phyloP scores from a whole-genome alignment of 2,113 vertebrate genomes.

The Burhinus bistriatus region DNA sequence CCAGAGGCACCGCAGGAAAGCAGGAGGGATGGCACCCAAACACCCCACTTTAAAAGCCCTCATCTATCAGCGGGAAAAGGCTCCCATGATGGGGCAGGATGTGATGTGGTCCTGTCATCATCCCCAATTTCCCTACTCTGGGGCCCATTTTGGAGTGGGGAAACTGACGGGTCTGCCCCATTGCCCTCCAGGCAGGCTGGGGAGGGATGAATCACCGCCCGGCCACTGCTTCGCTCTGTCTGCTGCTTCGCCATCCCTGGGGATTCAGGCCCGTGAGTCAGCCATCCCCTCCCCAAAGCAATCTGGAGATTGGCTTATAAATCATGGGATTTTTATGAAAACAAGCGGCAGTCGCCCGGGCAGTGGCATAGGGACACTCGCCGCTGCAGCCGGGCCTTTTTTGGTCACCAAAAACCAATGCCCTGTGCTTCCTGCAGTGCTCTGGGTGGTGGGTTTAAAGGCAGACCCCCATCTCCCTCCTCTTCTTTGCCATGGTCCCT shows the following conservation, averaged over 20 bases:
- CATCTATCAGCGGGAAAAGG: not conserved
- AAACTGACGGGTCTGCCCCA: not conserved
- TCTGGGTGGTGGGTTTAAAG: not conserved
- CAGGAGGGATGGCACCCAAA: not conserved
- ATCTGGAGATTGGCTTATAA: constrained; percentile 6
- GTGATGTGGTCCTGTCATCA: fast-evolving
- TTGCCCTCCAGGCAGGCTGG: not conserved
- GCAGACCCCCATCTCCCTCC: not conserved
- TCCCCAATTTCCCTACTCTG: fast-evolving
- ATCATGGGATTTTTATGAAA: not conserved
- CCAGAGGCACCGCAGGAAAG: not conserved
- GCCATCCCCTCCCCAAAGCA: not conserved
- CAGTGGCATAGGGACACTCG: fast-evolving
- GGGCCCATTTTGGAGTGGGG: fast-evolving
- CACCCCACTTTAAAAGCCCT: not conserved
- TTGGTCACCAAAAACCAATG: fast-evolving
- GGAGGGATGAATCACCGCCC: not conserved
- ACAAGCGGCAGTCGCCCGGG: not conserved
- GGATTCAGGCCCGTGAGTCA: not conserved
- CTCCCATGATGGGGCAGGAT: not conserved
- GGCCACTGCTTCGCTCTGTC: not conserved
- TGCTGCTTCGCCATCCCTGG: not conserved
- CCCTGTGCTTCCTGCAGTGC: not conserved
- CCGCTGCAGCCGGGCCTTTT: not conserved
- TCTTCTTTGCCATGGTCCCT: not conserved